Conservation (phyloP, 2,888 invertebrate genomes). For the Herminia tarsipennalis region DNA sequence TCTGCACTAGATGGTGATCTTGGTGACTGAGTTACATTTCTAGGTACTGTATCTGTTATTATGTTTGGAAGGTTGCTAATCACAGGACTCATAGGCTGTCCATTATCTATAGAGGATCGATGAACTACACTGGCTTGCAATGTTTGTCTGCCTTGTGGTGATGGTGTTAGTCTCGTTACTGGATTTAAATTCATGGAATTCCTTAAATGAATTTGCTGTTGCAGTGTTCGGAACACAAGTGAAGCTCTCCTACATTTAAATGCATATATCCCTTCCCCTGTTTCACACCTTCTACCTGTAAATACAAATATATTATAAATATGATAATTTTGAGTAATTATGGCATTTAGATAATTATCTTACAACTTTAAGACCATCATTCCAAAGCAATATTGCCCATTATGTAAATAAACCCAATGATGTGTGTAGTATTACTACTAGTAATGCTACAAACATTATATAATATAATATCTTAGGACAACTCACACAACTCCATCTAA, state of each 20-base stretch:
- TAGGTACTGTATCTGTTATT: constrained; percentile 46
- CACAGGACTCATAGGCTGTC: constrained; percentile 55
- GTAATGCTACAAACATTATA: too few species aligned
- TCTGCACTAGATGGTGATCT: constrained; percentile 85
- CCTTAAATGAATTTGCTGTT: constrained; percentile 92
- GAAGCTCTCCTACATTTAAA: constrained; percentile 96
- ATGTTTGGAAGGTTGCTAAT: constrained; percentile 57
- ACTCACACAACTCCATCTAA: too few species aligned
- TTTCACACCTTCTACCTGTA: constrained; percentile 91
- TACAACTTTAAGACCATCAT: too few species aligned
- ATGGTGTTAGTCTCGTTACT: constrained; percentile 68
- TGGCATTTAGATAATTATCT: too few species aligned
- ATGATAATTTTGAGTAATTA: not conserved
- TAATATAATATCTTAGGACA: too few species aligned
- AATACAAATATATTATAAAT: constrained; percentile 59
- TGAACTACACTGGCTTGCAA: constrained; percentile 76
- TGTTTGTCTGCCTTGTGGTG: constrained; percentile 72
- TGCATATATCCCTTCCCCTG: constrained; percentile 97
- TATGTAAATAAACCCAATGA: too few species aligned
- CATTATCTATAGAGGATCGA: constrained; percentile 77
- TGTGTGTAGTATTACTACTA: too few species aligned
- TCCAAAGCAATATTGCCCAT: too few species aligned
- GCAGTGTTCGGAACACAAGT: constrained; percentile 93
- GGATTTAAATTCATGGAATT: constrained; percentile 73
- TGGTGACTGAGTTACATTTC: constrained; percentile 65